phyloP scores from a whole-genome alignment of 92 coral and sea anemone species.

The Palythoa caribaeorum region DNA sequence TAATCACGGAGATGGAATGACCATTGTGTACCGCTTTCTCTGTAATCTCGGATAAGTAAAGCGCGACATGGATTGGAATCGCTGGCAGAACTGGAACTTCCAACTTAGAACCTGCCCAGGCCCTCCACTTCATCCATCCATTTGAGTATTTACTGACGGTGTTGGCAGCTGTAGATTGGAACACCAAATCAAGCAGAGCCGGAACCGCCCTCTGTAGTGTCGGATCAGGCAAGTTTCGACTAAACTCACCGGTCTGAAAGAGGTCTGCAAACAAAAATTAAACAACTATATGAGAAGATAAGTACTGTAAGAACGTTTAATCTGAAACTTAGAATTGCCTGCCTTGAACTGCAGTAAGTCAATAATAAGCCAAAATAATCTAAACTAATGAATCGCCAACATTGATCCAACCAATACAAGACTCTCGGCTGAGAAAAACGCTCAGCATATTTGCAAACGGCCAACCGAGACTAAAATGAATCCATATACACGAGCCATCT shows the following conservation, averaged over 20 bases:
- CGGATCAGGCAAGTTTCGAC: background rate
- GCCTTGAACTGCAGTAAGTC: background rate
- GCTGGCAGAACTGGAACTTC: constrained; percentile 47
- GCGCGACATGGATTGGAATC: constrained; percentile 40
- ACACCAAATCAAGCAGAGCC: background rate
- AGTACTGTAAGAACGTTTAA: constrained; percentile 1
- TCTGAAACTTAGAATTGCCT: constrained; percentile 4
- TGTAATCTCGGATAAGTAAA: constrained; percentile 33
- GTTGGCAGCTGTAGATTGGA: background rate
- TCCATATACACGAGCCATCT: constrained; percentile 21
- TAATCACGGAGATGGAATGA: constrained; percentile 22
- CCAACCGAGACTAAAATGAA: constrained; percentile 21
- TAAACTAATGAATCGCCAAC: constrained; percentile 1
- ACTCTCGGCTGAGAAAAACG: constrained; percentile 21
- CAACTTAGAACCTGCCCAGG: constrained; percentile 38
- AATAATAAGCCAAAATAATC: background rate
- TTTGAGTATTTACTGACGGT: constrained; percentile 34
- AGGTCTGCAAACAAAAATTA: constrained; percentile 22
- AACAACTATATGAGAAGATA: constrained; percentile 9
- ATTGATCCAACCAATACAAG: constrained; percentile 11
- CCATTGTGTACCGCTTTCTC: constrained; percentile 22
- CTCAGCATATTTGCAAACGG: constrained; percentile 21
- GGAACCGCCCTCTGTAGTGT: background rate
- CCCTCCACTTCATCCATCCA: constrained; percentile 43
- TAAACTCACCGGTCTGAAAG: constrained; percentile 18